phyloP scores from a whole-genome alignment of 2,888 invertebrate species.

The Acronicta psi region DNA sequence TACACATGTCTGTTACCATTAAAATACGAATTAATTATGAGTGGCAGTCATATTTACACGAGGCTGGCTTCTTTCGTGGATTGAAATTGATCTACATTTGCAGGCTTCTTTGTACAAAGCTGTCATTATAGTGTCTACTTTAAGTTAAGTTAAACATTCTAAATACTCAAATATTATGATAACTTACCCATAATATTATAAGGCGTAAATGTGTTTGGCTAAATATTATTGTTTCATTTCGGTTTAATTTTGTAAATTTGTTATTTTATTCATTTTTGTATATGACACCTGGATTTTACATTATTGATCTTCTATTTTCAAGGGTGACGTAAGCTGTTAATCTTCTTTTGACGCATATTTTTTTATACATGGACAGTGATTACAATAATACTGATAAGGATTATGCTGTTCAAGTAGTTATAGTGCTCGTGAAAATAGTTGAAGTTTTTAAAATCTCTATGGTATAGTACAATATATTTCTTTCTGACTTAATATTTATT shows the following conservation, averaged over 20 bases:
- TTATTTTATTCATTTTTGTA: slow-evolving; percentile 61
- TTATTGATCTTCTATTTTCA: slow-evolving; percentile 81
- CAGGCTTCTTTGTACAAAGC: slow-evolving; percentile 84
- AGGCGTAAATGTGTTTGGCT: slow-evolving; percentile 32
- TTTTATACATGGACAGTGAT: slow-evolving; percentile 27
- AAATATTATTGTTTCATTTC: slow-evolving; percentile 53
- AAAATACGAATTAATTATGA: slow-evolving; percentile 57
- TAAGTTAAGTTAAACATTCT: slow-evolving; percentile 31
- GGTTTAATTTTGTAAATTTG: slow-evolving; percentile 53
- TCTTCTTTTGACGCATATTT: slow-evolving; percentile 40
- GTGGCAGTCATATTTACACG: slow-evolving; percentile 71
- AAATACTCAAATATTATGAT: slow-evolving; percentile 34
- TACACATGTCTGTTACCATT: slow-evolving; percentile 49
- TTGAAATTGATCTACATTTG: slow-evolving; percentile 58
- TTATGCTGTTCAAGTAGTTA: slow-evolving; percentile 3
- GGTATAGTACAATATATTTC: too few species aligned
- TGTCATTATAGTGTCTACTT: slow-evolving; percentile 69
- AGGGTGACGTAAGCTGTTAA: slow-evolving; percentile 68
- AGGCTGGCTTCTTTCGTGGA: slow-evolving; percentile 71
- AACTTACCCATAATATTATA: slow-evolving; percentile 79
- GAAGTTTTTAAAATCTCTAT: neutral
- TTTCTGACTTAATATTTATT: neutral
- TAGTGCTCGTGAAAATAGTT: neutral
- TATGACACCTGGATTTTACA: slow-evolving; percentile 69
- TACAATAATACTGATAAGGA: slow-evolving; percentile 10